Conservation (phyloP, 2,888 invertebrate species). For the Neocrepidodera transversa region DNA sequence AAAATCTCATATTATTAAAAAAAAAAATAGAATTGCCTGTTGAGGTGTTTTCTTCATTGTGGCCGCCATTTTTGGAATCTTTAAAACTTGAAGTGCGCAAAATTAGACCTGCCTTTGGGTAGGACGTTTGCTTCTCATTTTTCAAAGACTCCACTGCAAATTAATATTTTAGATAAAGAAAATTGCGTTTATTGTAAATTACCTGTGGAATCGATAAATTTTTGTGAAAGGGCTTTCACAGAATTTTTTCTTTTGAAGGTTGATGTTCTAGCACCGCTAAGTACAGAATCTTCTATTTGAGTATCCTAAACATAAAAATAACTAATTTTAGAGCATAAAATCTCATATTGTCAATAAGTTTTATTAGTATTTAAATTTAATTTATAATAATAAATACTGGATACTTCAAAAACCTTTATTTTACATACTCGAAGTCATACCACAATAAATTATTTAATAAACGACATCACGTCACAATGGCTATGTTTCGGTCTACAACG, state of each 20-base stretch:
- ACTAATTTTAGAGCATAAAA: background rate
- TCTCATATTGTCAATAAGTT: too few relatives aligned
- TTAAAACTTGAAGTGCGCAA: conserved; percentile 70
- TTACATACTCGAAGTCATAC: too few relatives aligned
- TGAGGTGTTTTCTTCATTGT: conserved; percentile 48
- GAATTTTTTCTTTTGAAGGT: conserved; percentile 72
- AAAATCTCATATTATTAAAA: too few relatives aligned
- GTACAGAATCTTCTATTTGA: conserved; percentile 35
- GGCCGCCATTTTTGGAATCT: conserved; percentile 55
- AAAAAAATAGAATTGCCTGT: conserved; percentile 48
- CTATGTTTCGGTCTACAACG: too few relatives aligned
- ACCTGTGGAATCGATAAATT: conserved; percentile 76
- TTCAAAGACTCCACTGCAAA: conserved; percentile 64
- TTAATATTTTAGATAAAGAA: background rate
- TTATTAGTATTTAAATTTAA: too few relatives aligned
- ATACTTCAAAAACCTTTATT: too few relatives aligned
- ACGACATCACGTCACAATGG: too few relatives aligned
- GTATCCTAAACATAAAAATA: too few relatives aligned
- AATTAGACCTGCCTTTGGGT: conserved; percentile 79
- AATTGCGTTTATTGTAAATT: background rate
- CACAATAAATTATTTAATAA: too few relatives aligned
- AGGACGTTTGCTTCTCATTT: conserved; percentile 64
- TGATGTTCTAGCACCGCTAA: conserved; percentile 47
- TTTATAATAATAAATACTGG: too few relatives aligned
- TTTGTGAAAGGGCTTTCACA: conserved; percentile 80